Evolutionary conservation across 2,888 invertebrate genomes (phyloP).

Genomic region (Sceliomorpha sp.): DNA sequence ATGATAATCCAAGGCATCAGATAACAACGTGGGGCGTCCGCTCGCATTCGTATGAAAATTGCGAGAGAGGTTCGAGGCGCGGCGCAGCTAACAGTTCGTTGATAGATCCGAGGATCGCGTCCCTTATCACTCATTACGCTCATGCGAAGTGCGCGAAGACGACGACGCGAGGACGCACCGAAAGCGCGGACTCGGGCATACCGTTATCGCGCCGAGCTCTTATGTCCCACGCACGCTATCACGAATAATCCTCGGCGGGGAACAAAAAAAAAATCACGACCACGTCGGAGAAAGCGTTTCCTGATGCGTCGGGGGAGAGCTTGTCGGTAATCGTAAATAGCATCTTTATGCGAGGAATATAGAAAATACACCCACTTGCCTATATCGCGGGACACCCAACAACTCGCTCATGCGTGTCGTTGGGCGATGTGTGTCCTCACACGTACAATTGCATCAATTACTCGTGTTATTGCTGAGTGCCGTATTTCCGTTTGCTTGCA

Average conservation of each 20-base stretch:
- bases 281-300: conserved; percentile 47
- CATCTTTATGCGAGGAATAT: conserved; percentile 19
- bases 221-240: conserved; percentile 44
- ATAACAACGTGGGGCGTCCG: conserved; percentile 18
- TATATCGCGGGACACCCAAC: conserved; percentile 4
- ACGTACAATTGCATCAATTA: conserved; percentile 1
- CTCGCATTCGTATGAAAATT: conserved; percentile 49
- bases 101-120: conserved; percentile 27
- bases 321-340: conserved; percentile 46
- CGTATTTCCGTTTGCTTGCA: too few relatives aligned
- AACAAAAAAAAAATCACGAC: conserved; percentile 15
- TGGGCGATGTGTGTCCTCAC: too few relatives aligned
- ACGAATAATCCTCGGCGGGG: background rate
- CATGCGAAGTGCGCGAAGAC: background rate
- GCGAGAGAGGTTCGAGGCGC: conserved; percentile 29
- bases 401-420: conserved; percentile 7
- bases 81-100: conserved; percentile 20
- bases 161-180: conserved; percentile 13
- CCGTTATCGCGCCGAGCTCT: conserved; percentile 34
- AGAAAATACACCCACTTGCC: conserved; percentile 24
- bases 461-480: background rate
- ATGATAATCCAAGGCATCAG: conserved; percentile 13
- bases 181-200: conserved; percentile 17
- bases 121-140: conserved; percentile 44
- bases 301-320: conserved; percentile 45